Evolutionary conservation across 2,797 vertebrate species (phyloP).

Genomic region (Enteromius mattozi): DNA sequence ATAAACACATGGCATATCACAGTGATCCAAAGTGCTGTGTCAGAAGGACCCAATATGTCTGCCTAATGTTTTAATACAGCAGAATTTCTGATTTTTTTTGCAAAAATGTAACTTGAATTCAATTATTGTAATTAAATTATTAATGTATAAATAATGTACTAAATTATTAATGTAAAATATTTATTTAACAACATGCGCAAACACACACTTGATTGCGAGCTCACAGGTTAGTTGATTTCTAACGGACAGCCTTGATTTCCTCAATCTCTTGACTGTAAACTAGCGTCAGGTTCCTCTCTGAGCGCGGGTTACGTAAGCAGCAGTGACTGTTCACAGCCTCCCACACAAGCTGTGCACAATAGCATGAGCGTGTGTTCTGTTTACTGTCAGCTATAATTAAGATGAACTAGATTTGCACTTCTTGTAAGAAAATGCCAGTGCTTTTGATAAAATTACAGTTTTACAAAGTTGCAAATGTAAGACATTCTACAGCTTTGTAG

Average conservation of each 20-base stretch:
- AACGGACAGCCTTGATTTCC: neutral
- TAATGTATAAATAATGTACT: neutral
- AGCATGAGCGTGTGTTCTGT: neutral
- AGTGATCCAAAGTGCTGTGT: neutral
- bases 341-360: constrained; percentile 21
- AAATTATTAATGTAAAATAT: too few relatives aligned
- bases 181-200: neutral
- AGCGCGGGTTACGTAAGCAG: neutral
- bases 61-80: neutral
- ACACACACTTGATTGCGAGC: too few relatives aligned
- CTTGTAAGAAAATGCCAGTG: neutral
- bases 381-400: constrained; percentile 6
- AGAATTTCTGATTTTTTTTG: neutral
- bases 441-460: neutral
- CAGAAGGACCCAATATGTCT: neutral
- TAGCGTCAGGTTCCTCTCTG: neutral
- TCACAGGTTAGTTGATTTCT: too few relatives aligned
- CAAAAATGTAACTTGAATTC: neutral
- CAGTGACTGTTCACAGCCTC: constrained; percentile 10
- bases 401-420: neutral
- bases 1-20: constrained; percentile 1
- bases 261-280: neutral
- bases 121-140: neutral
- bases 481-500: neutral
- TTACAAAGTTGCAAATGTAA: neutral